These are phyloP conservation scores for Luffia ferchaultella DNA, from an alignment of 2,888 invertebrate genomes.

Conservation along the genomic window DNA sequence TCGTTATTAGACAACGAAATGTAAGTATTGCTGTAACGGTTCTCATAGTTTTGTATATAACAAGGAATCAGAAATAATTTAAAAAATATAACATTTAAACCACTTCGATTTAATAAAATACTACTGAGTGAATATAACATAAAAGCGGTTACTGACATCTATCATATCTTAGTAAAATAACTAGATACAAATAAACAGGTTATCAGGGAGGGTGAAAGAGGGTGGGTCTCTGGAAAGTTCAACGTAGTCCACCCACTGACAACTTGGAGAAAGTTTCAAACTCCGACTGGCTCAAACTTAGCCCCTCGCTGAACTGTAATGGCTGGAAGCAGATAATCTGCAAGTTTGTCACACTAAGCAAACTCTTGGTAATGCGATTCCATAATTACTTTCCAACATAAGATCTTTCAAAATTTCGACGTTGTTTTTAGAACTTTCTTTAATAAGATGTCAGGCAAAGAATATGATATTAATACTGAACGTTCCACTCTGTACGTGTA, in stretches of 20 bases:
- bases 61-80: too few relatives aligned
- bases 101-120: neutral
- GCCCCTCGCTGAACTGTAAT: constrained; percentile 42
- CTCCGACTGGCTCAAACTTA: constrained; percentile 31
- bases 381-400: constrained; percentile 33
- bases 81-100: neutral
- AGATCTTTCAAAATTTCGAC: constrained; percentile 1
- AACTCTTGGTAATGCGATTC: constrained; percentile 38
- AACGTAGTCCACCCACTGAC: constrained; percentile 27
- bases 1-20: too few relatives aligned
- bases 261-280: constrained; percentile 35
- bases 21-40: too few relatives aligned
- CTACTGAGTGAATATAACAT: neutral
- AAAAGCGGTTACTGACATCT: constrained; percentile 3
- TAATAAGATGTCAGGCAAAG: neutral
- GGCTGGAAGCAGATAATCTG: constrained; percentile 45
- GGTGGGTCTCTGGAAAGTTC: constrained; percentile 20
- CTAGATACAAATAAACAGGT: constrained; percentile 25
- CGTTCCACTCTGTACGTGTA: too few relatives aligned
- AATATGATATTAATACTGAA: too few relatives aligned
- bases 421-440: neutral
- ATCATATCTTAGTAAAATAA: constrained; percentile 17
- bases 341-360: constrained; percentile 39
- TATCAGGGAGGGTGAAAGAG: constrained; percentile 23
- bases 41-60: too few relatives aligned